Percentiles rank a stretch among this genome's conserved stretches.
Evolutionary conservation across 2,797 vertebrate species (phyloP).

Genomic region (Aselliscus stoliczkanus): DNA sequence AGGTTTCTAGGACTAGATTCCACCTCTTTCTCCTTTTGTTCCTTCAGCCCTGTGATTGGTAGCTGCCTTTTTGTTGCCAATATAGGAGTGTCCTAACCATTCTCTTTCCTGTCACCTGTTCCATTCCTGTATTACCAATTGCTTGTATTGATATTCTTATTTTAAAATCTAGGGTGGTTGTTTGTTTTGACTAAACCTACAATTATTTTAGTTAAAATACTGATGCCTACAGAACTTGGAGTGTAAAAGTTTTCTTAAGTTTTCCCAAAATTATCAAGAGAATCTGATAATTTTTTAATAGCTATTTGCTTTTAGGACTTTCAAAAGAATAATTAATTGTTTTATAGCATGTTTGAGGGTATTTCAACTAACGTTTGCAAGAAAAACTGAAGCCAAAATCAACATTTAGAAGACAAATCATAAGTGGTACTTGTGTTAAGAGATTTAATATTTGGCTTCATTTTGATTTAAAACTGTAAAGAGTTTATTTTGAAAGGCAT

Average conservation of each 20-base stretch:
- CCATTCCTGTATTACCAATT: neutral
- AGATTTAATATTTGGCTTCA: neutral
- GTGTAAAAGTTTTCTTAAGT: neutral
- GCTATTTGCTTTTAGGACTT: neutral
- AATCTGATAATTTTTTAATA: neutral
- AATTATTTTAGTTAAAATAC: neutral
- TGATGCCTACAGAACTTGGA: neutral
- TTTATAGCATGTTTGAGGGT: neutral
- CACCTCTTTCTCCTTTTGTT: neutral
- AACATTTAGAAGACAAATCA: neutral
- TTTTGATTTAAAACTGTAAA: neutral
- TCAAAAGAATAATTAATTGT: neutral
- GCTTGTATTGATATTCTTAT: neutral
- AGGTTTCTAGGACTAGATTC: neutral
- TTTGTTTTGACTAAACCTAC: neutral
- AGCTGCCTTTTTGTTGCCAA: neutral
- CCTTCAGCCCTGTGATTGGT: neutral
- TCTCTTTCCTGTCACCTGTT: neutral
- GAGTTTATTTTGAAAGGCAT: conserved; percentile 27
- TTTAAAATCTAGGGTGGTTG: neutral
- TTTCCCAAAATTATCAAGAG: neutral
- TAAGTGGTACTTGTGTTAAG: neutral
- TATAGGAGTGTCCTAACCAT: neutral
- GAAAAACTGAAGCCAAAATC: neutral
- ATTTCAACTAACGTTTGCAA: neutral